A percentile compares a stretch with the other conserved stretches of the same genome.
Conservation (phyloP, 2,888 invertebrate species). For the Blera fallax region DNA sequence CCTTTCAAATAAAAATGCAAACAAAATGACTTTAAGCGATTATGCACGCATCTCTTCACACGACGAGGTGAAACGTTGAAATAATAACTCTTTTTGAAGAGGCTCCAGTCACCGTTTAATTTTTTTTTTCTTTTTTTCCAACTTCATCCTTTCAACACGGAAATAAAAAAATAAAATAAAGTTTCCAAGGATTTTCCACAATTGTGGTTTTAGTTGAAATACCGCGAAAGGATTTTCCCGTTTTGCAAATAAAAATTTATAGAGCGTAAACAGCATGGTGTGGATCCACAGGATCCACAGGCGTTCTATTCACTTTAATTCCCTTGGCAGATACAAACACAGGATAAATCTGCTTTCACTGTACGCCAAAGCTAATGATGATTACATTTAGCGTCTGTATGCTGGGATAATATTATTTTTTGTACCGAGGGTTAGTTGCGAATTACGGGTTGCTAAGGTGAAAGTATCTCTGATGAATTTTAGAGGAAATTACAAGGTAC, state of each 20-base stretch:
- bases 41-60: no score
- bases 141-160: not conserved
- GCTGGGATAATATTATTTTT: not conserved
- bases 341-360: not conserved
- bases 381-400: not conserved
- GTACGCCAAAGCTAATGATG: slow-evolving; percentile 11
- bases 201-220: slow-evolving; percentile 15
- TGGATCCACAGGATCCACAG: not conserved
- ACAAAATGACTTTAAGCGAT: no score
- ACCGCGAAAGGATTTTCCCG: slow-evolving; percentile 4
- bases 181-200: slow-evolving; percentile 2
- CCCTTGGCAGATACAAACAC: not conserved
- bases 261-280: not conserved
- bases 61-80: no score
- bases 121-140: not conserved
- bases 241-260: slow-evolving; percentile 17
- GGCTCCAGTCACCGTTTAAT: no score
- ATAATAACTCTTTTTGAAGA: not conserved
- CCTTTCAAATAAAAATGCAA: no score
- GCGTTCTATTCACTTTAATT: not conserved
- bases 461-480: not conserved
- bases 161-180: slow-evolving; percentile 6
- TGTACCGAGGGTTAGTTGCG: not conserved
- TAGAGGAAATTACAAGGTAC: not conserved
- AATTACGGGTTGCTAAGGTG: not conserved